phyloP scores from a whole-genome alignment of 2,113 vertebrate genomes.

The Phaethornis superciliosus region DNA sequence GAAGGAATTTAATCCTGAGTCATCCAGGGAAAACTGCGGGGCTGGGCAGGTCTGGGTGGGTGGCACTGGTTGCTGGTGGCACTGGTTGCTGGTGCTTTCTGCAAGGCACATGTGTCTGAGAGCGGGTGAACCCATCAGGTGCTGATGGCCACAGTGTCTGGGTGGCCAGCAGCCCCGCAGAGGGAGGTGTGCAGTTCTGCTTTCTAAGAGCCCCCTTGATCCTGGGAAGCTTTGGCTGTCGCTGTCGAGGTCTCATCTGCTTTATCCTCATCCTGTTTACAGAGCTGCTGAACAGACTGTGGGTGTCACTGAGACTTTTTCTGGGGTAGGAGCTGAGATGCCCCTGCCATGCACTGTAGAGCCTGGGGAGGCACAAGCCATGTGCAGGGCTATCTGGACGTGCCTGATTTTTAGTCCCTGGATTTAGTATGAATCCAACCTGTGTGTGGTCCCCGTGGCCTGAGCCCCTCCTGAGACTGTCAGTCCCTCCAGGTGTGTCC shows the following conservation, averaged over 20 bases:
- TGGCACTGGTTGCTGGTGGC: too few relatives aligned
- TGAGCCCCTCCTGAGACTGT: neutral
- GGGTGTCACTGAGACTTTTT: neutral
- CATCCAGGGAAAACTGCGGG: neutral
- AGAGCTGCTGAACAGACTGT: neutral
- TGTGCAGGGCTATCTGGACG: neutral
- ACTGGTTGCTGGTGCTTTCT: neutral
- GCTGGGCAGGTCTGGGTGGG: too few relatives aligned
- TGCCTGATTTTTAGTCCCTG: neutral
- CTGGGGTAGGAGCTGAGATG: neutral
- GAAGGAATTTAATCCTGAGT: neutral
- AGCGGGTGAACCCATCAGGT: neutral
- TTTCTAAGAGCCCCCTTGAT: neutral
- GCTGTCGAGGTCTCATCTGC: neutral
- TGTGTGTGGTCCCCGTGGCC: neutral
- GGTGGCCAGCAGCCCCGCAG: neutral
- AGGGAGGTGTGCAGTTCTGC: neutral
- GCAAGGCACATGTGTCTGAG: neutral
- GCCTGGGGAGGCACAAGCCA: neutral
- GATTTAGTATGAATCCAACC: neutral
- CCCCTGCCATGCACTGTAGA: accelerated
- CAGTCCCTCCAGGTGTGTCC: neutral
- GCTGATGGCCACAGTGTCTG: neutral
- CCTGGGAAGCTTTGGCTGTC: neutral
- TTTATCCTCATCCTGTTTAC: neutral